A percentile compares a stretch with the other conserved stretches of the same genome.
phyloP scores from a whole-genome alignment of 92 coral and sea anemone species.

The Phenganax subtilis region DNA sequence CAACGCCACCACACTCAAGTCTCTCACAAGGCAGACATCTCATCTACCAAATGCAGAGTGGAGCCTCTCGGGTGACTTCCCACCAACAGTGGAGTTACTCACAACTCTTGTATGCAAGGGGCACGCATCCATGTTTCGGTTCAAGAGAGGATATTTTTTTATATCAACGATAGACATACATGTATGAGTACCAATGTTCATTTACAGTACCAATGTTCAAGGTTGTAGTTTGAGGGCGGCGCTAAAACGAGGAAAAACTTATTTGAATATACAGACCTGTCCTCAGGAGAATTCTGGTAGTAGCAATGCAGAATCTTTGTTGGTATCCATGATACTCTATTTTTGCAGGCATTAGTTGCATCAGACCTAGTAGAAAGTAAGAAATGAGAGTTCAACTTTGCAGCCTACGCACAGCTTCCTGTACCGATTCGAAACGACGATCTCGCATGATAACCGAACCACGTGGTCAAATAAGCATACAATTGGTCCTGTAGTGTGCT shows the following conservation, averaged over 20 bases:
- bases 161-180: no score
- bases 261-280: slow-evolving; percentile 48
- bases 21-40: no score
- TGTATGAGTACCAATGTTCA: background rate
- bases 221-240: background rate
- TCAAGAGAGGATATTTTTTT: no score
- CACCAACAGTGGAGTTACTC: no score
- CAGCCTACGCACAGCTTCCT: background rate
- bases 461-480: background rate
- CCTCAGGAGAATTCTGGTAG: slow-evolving; percentile 77
- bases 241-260: no score
- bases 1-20: no score
- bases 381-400: background rate
- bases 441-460: background rate
- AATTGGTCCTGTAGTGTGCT: background rate
- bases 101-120: no score
- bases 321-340: slow-evolving; percentile 81
- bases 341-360: slow-evolving; percentile 56
- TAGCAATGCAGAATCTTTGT: slow-evolving; percentile 78
- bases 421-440: background rate
- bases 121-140: no score
- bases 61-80: no score
- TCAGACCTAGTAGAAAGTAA: slow-evolving; percentile 43
- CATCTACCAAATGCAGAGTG: no score
- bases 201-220: background rate